These are phyloP conservation scores for Tipula vernalis DNA, from an alignment of 2,888 invertebrate genomes.

Conservation along the genomic window DNA sequence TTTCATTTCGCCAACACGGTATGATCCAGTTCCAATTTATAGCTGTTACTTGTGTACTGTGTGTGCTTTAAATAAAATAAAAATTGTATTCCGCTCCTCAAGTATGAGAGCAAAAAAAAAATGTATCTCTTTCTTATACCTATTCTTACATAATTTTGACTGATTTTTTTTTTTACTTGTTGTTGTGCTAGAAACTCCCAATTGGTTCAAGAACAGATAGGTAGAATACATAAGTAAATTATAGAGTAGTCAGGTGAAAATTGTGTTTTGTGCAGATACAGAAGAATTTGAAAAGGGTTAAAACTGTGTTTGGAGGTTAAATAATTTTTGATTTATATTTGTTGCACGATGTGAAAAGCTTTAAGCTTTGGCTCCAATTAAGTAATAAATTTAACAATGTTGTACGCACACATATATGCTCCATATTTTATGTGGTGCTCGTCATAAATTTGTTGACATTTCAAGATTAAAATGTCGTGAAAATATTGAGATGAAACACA, in stretches of 20 bases:
- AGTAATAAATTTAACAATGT: not conserved
- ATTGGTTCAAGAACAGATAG: not conserved
- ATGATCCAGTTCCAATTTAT: conserved; percentile 11
- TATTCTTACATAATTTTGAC: not conserved
- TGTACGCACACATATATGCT: not conserved
- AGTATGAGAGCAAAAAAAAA: not conserved
- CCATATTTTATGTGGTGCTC: not conserved
- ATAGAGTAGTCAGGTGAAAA: not conserved
- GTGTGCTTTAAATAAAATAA: not conserved
- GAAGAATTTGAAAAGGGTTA: not conserved
- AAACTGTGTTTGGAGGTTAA: not conserved
- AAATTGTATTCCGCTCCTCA: not conserved
- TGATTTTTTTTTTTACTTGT: not conserved
- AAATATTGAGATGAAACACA: not conserved
- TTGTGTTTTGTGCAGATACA: not conserved
- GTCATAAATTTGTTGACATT: not conserved
- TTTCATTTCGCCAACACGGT: conserved; percentile 6
- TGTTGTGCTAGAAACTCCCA: not conserved
- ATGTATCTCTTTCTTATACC: not conserved
- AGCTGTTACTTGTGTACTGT: not conserved
- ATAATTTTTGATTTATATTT: not conserved
- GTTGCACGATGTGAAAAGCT: not conserved
- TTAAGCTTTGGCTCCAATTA: not conserved
- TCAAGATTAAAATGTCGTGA: not conserved
- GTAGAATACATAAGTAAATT: not conserved